Conservation (phyloP, 2,888 invertebrate species). For the Panzeria rudis region DNA sequence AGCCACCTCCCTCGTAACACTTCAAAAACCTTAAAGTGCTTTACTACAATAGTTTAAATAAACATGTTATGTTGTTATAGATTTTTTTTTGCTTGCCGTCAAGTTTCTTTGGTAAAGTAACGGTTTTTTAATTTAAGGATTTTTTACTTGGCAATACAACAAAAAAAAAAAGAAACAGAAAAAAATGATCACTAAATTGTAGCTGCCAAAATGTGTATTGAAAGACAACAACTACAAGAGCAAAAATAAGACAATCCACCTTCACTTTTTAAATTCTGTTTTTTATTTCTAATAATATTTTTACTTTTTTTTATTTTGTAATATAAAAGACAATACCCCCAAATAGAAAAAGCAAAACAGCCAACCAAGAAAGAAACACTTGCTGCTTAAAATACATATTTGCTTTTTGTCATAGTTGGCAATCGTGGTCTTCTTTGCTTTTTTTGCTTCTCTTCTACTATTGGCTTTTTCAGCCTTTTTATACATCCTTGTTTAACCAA, state of each 20-base stretch:
- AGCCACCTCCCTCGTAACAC: slow-evolving; percentile 1
- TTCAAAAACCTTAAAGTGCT: slow-evolving; percentile 31
- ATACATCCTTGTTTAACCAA: slow-evolving; percentile 68
- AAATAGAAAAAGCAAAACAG: slow-evolving; percentile 40
- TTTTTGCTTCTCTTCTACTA: slow-evolving; percentile 29
- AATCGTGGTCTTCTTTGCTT: slow-evolving; percentile 51
- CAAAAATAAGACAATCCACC: slow-evolving; percentile 60
- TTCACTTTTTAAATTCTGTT: slow-evolving; percentile 72
- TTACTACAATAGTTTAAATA: slow-evolving; percentile 48
- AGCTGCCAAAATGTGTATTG: slow-evolving; percentile 67
- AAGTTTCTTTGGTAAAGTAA: slow-evolving; percentile 63
- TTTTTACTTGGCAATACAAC: slow-evolving; percentile 14
- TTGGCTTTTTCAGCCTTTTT: slow-evolving; percentile 34
- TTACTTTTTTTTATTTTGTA: slow-evolving; percentile 38
- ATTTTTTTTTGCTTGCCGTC: slow-evolving; percentile 50
- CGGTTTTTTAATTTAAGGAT: slow-evolving; percentile 52
- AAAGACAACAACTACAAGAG: slow-evolving; percentile 48
- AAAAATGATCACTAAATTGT: slow-evolving; percentile 72
- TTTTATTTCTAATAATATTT: slow-evolving; percentile 49
- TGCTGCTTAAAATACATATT: slow-evolving; percentile 20
- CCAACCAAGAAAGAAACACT: slow-evolving; percentile 41
- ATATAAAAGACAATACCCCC: slow-evolving; percentile 44
- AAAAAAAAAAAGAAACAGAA: neutral
- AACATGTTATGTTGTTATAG: slow-evolving; percentile 55
- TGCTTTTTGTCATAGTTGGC: slow-evolving; percentile 38